Base-by-base conservation (phyloP, 2,888 invertebrate genomes). In the Chalcis sispes region DNA sequence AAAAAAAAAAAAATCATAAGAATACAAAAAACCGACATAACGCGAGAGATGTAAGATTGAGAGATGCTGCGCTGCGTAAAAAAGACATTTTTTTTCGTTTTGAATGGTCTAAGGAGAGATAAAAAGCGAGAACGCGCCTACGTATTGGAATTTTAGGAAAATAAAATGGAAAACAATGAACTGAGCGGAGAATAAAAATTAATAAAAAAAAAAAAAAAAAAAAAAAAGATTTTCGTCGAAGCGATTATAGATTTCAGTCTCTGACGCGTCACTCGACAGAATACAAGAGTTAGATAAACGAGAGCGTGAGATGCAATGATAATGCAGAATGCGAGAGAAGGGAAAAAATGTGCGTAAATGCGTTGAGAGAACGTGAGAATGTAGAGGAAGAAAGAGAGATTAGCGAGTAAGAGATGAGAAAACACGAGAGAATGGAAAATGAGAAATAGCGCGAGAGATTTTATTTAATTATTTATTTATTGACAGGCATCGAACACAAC, bases 391-490 rank as follows among this genome's bases (percentile, higher is more conserved):
- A 67, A 75, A 65, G 18, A 52, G 79, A 72, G 81, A 84, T 81
- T 27, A n/a, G 25, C n/a, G 66, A 65, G n/a, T n/a, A n/a, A n/a
- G n/a, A n/a, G n/a, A n/a, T n/a, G n/a, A n/a, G n/a, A n/a, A n/a
- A n/a, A n/a, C n/a, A n/a, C n/a, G n/a, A n/a, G n/a, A n/a, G n/a
- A 42, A 36, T 36, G 10, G n/a, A 46, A n/a, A 46, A 46, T 46
- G 46, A 8, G 20, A 7, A 20, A 7, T 4, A 20, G 58, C 52
- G 29, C 58, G 58, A 58, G 40, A 52, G 25, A 62, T 50, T 50
- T 72, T 88, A 88, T 87, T 88, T 88, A 88, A 87, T 87, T 87
- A 88, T 88, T 88, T 88, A 88, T 88, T 88, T 88, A 87, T 88
- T 88, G 82, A 83, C 83, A 84, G 82, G 83, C 84, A 84, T 87